Base-by-base conservation (phyloP, 2,888 invertebrate species). In the Diplazon laetatorius region DNA sequence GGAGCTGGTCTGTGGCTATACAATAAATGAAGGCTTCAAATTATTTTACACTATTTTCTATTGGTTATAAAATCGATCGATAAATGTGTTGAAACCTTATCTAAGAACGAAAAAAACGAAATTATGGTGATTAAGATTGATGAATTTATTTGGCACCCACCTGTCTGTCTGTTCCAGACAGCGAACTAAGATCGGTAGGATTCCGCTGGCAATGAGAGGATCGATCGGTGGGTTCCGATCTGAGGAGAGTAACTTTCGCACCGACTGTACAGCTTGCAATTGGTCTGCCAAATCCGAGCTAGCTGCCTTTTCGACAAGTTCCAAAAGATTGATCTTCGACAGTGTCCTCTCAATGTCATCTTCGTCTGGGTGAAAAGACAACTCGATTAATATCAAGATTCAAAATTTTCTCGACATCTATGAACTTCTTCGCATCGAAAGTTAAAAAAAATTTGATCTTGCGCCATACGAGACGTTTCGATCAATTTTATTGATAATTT, bases 221-320 rank as follows among this genome's bases (percentile, higher is more conserved):
- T 99, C 98, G 87, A 99, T 99, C 20, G 99, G 99, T 83, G 99
- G 99, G 93, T 99, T 99, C 87, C 97, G 95, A 91, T 99, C 99
- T 82, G 98, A 98, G 8, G 99, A 99, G 39, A 99, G 93, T 85
- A 99, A 93, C 92, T 99, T 99, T 84, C 99, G 94, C 78, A 98
- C 98, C 69, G 97, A 95, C 91, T 99, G 98, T 22, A 99, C 98
- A 66, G 99, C 98, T 83, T 94, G 93, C 84, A 99, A 93, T 91
- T 98, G 98, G 84, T 95, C 93, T 6, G 94, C 94, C 25, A 97
- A 96, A 87, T 96, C 95, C 37, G 94, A 93, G 90, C 96, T 96
- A 10, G 94, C 95, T 16, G 99, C 98, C 88, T 97, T 97, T 88
- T 93, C 93, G 73, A 99, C 98, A 86, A 99, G 93, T 87, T 96